phyloP scores from a whole-genome alignment of 2,113 vertebrate species.

The Ia io region DNA sequence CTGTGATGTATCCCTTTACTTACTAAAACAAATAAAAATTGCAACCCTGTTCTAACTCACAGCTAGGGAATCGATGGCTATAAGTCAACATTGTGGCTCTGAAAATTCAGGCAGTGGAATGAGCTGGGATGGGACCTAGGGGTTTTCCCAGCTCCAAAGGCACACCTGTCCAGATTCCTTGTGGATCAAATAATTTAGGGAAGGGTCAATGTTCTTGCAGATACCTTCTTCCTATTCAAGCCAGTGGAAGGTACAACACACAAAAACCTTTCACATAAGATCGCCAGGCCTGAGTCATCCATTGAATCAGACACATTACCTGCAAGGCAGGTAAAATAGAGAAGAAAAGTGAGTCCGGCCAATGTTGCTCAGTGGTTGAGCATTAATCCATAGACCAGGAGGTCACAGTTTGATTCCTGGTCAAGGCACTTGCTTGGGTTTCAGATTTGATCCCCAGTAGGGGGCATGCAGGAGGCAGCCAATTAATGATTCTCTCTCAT shows the following conservation, averaged over 20 bases:
- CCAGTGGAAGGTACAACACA: neutral
- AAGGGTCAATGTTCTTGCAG: neutral
- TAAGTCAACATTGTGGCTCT: neutral
- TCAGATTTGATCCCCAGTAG: no score
- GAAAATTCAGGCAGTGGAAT: neutral
- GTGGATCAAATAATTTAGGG: neutral
- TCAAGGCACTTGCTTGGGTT: no score
- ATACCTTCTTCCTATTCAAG: neutral
- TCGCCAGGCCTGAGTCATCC: neutral
- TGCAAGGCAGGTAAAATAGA: neutral
- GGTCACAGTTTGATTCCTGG: no score
- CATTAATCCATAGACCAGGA: no score
- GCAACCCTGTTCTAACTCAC: neutral
- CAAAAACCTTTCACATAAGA: neutral
- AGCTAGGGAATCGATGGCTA: neutral
- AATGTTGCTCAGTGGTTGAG: no score
- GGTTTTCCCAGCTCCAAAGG: neutral
- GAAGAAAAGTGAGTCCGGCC: neutral
- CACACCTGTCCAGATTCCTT: slow-evolving; percentile 2
- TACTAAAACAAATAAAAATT: slow-evolving; percentile 40
- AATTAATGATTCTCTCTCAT: no score
- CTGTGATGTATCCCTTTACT: slow-evolving; percentile 23
- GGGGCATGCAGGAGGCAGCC: no score
- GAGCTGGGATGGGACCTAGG: neutral
- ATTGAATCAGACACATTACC: neutral